Percentiles rank a stretch among this genome's conserved stretches.
phyloP scores from a whole-genome alignment of 2,113 vertebrate species.

The Butorides virescens region DNA sequence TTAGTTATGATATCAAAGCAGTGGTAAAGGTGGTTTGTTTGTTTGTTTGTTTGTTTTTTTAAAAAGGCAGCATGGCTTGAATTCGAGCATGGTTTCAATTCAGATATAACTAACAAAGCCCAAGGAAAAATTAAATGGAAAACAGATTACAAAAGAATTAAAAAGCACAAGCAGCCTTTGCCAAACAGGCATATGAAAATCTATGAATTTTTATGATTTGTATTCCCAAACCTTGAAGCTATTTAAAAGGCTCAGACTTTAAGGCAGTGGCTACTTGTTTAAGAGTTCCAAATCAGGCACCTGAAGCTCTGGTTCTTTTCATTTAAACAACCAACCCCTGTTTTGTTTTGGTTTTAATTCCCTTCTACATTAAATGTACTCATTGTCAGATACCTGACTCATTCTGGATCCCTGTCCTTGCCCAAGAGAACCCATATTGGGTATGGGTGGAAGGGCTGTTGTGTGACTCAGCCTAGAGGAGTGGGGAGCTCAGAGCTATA shows the following conservation, averaged over 20 bases:
- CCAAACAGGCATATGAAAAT: not conserved
- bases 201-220: not conserved
- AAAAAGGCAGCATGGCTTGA: not conserved
- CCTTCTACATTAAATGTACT: not conserved
- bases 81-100: not conserved
- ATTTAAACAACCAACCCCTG: not conserved
- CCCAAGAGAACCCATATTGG: not conserved
- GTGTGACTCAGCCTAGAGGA: not conserved
- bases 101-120: not conserved
- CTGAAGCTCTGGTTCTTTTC: not conserved
- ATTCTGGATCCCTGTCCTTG: not conserved
- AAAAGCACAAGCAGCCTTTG: not conserved
- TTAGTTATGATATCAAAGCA: not conserved
- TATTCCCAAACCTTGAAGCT: not conserved
- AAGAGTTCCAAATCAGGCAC: not conserved
- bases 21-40: not conserved
- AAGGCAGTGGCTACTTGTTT: not conserved
- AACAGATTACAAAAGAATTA: not conserved
- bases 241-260: not conserved
- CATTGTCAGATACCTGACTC: not conserved
- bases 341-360: not conserved
- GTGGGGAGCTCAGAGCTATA: not conserved
- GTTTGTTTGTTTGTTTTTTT: too few species aligned
- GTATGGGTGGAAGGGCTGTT: not conserved
- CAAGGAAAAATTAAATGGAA: not conserved